Percentiles rank a stretch among this genome's conserved stretches.
These are phyloP conservation scores for Nomada goodeniana DNA, from an alignment of 2,888 invertebrate genomes.

Conservation along the genomic window DNA sequence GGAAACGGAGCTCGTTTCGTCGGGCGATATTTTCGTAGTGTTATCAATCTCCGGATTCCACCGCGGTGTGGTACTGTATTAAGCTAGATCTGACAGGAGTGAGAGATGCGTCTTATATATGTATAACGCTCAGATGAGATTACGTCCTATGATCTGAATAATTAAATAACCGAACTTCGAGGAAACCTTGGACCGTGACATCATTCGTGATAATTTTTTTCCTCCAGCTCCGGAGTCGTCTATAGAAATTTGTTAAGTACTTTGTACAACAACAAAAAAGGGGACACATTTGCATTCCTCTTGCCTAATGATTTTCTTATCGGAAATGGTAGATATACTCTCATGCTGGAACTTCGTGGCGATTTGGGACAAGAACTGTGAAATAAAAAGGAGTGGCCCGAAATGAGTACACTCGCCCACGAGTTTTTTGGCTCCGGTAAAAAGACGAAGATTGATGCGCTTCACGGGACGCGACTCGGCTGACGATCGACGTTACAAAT, in stretches of 20 bases:
- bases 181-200: too few species aligned
- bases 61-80: neutral
- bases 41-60: neutral
- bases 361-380: neutral
- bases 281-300: neutral
- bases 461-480: constrained; percentile 2
- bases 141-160: too few species aligned
- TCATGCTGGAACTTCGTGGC: neutral
- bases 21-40: neutral
- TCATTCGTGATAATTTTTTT: too few species aligned
- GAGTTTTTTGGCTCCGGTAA: constrained; percentile 28
- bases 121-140: too few species aligned
- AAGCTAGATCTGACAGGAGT: too few species aligned
- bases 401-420: constrained; percentile 14
- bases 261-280: neutral
- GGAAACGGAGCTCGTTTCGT: constrained; percentile 6
- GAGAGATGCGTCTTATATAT: too few species aligned
- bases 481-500: constrained; percentile 68
- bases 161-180: too few species aligned
- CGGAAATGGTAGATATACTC: constrained; percentile 9
- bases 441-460: constrained; percentile 56
- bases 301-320: neutral
- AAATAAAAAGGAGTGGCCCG: neutral
- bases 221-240: too few species aligned
- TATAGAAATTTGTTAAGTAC: neutral